Conservation (phyloP, 2,797 vertebrate genomes). For the Enteromius trimaculatus region DNA sequence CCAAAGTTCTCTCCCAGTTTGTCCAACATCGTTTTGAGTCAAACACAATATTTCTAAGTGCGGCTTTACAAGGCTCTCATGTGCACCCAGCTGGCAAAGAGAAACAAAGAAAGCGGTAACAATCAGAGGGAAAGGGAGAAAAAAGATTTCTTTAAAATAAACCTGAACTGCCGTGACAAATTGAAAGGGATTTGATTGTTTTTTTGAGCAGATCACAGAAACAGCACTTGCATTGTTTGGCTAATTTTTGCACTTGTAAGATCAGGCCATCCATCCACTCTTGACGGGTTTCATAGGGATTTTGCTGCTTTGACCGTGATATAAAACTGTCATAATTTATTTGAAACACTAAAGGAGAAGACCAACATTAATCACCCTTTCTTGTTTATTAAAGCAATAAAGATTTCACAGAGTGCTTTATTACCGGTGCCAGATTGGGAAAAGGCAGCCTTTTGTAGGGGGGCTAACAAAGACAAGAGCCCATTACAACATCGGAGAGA, state of each 20-base stretch:
- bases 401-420: conserved; percentile 83
- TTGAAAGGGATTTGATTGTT: conserved; percentile 57
- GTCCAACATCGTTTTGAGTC: conserved; percentile 53
- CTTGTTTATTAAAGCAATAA: conserved; percentile 87
- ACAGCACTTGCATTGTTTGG: conserved; percentile 66
- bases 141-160: conserved; percentile 37
- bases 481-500: conserved; percentile 57
- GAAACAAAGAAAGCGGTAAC: conserved; percentile 62
- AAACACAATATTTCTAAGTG: conserved; percentile 66
- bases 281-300: conserved; percentile 77
- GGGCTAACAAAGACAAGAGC: conserved; percentile 56
- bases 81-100: conserved; percentile 66
- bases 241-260: conserved; percentile 65
- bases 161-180: conserved; percentile 62
- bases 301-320: conserved; percentile 78
- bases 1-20: conserved; percentile 54
- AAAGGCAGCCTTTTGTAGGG: conserved; percentile 64
- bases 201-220: conserved; percentile 59
- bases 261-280: conserved; percentile 71
- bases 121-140: conserved; percentile 55
- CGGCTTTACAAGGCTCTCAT: conserved; percentile 64
- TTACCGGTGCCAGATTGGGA: conserved; percentile 76
- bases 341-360: conserved; percentile 84
- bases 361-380: conserved; percentile 83
- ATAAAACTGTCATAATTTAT: conserved; percentile 86